These are phyloP conservation scores for Geodia barretti DNA, from an alignment of 37 sponge, comb jelly and placozoan genomes.

Conservation along the genomic window DNA sequence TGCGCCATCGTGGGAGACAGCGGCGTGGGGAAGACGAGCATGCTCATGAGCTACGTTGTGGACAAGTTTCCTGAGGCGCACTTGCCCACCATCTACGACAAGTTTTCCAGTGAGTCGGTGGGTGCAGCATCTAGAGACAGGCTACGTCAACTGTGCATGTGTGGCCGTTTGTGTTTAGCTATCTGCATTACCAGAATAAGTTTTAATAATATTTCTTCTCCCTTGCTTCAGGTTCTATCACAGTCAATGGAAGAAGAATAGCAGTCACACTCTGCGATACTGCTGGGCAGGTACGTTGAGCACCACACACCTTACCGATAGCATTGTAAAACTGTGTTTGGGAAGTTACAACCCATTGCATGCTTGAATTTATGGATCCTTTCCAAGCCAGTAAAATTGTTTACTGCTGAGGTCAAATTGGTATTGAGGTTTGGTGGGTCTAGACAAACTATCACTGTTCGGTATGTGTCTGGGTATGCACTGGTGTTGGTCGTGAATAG, in stretches of 20 bases:
- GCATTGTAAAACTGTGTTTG: neutral
- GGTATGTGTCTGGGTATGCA: neutral
- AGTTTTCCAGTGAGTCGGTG: conserved; percentile 72
- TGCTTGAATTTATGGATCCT: neutral
- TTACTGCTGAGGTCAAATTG: neutral
- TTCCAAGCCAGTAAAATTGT: neutral
- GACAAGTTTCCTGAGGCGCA: conserved; percentile 70
- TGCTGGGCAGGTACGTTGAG: conserved; percentile 69
- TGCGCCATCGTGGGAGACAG: conserved; percentile 79
- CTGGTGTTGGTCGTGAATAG: neutral
- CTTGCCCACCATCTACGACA: conserved; percentile 80
- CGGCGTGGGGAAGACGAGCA: conserved; percentile 80
- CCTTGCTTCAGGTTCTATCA: conserved; percentile 55
- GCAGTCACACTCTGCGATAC: conserved; percentile 76
- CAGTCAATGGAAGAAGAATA: conserved; percentile 70
- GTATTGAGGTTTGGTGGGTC: no score
- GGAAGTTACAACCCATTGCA: neutral
- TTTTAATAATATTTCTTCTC: neutral
- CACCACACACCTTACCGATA: neutral
- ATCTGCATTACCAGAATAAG: no score
- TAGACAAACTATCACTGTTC: neutral
- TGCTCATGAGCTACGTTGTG: conserved; percentile 65
- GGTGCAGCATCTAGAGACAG: neutral
- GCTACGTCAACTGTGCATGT: no score
- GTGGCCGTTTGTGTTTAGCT: no score